phyloP scores from a whole-genome alignment of 1,140 invertebrate genomes.

The Elymnias hypermnestra region DNA sequence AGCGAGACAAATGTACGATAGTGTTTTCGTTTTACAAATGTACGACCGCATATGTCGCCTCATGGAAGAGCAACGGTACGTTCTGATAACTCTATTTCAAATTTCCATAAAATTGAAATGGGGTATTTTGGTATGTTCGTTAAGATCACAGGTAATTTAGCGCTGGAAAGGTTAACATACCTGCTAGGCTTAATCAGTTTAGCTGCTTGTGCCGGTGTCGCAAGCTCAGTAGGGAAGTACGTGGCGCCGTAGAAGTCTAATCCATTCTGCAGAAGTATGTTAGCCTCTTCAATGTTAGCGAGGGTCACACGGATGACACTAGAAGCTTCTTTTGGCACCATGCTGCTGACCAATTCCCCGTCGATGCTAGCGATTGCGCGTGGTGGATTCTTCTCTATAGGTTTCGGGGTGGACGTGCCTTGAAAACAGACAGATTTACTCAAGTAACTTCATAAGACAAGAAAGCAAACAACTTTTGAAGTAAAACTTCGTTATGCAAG shows the following conservation, averaged over 20 bases:
- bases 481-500: no score
- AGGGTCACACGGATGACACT: conserved; percentile 84
- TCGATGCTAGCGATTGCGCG: conserved; percentile 71
- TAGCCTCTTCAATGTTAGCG: conserved; percentile 87
- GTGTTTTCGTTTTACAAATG: no score
- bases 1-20: no score
- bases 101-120: no score
- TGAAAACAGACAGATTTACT: conserved; percentile 6
- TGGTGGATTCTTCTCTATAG: conserved; percentile 44
- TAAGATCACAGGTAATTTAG: no score
- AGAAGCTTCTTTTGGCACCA: conserved; percentile 76
- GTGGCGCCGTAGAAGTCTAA: conserved; percentile 91
- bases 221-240: conserved; percentile 88
- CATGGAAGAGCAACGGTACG: no score
- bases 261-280: conserved; percentile 86
- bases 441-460: no score
- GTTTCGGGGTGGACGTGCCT: conserved; percentile 63
- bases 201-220: conserved; percentile 77
- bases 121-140: no score
- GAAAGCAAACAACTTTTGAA: no score
- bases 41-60: no score
- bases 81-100: no score
- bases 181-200: conserved; percentile 75
- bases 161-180: no score
- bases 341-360: conserved; percentile 69